phyloP scores from a whole-genome alignment of 2,888 invertebrate species.

The Oscheius sp. region DNA sequence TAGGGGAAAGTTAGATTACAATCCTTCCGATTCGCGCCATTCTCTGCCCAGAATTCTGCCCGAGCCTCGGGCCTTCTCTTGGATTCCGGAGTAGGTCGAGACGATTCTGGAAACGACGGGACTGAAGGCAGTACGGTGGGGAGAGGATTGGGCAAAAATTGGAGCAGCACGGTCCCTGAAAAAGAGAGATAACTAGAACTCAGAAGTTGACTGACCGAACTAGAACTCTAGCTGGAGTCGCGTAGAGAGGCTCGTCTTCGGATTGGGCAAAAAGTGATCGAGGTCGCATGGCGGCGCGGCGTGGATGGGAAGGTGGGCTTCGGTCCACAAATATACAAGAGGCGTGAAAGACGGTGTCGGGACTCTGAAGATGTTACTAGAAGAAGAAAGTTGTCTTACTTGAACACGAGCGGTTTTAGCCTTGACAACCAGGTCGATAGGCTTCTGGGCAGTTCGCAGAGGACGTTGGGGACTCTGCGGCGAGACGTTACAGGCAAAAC shows the following conservation, averaged over 20 bases:
- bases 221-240: slow-evolving; percentile 37
- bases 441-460: slow-evolving; percentile 36
- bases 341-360: slow-evolving; percentile 37
- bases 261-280: slow-evolving; percentile 24
- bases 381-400: not conserved
- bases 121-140: slow-evolving; percentile 34
- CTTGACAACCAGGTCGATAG: slow-evolving; percentile 12
- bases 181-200: not conserved
- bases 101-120: slow-evolving; percentile 32
- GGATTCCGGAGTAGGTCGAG: slow-evolving; percentile 10
- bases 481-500: slow-evolving; percentile 32
- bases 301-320: slow-evolving; percentile 33
- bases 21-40: slow-evolving; percentile 34
- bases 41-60: slow-evolving; percentile 16
- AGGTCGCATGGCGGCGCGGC: slow-evolving; percentile 20
- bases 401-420: slow-evolving; percentile 34
- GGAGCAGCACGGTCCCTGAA: slow-evolving; percentile 32
- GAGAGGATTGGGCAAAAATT: slow-evolving; percentile 19
- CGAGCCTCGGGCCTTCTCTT: slow-evolving; percentile 3
- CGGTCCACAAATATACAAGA: slow-evolving; percentile 35
- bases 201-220: slow-evolving; percentile 9
- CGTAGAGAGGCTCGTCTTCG: slow-evolving; percentile 37
- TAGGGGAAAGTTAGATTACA: slow-evolving; percentile 18
- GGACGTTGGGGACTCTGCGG: slow-evolving; percentile 29
- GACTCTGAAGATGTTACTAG: slow-evolving; percentile 18